Evolutionary conservation across 2,888 invertebrate genomes (phyloP), one percentile per base, ranked within the genome.

Genomic region (Atherix ibis): DNA sequence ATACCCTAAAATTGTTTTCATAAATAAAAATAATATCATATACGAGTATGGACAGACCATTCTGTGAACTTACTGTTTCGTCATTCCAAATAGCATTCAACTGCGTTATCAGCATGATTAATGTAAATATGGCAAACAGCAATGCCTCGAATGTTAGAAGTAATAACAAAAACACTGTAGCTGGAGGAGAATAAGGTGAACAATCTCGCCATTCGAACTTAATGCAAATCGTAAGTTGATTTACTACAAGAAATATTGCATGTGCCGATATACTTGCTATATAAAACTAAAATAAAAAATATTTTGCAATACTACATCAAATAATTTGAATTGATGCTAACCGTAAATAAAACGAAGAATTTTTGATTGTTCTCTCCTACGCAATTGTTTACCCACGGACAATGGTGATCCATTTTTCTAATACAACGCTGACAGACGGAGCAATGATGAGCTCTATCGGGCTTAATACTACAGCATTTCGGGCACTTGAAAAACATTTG

Each of bases 321-420:
- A 25, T 4, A 16, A n/a, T 13, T n/a, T 19, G 9, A 31, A 31
- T 29, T 26, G 13, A 17, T 39, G 70, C 77, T 73, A 63, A 92
- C 92, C 42, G 92, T 94, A 63, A 98, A 98, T 35, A 98, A 70
- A 37, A 98, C 94, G 67, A 98, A 98, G 65, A 84, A 98, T 64
- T 98, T 98, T 67, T 99, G 98, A 68, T 99, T 99, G 55, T 84
- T 89, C 63, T 97, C 97, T 14, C 98, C 98, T 3, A 98, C 94
- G 62, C 98, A 98, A 59, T 98, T 98, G 58, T 98, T 98, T 6
- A 98, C 88, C 94, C 94, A 95, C 0, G 95, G 97, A 62, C 70
- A 72, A 44, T 71, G 70, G 46, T 72, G 71, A 48, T 72, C 72
- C 73, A 73, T 73, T 46, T 73, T 72, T 2, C 71, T 61, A 38